Conservation (phyloP, 2,113 vertebrate species). For the Protobothrops mucrosquamatus region DNA sequence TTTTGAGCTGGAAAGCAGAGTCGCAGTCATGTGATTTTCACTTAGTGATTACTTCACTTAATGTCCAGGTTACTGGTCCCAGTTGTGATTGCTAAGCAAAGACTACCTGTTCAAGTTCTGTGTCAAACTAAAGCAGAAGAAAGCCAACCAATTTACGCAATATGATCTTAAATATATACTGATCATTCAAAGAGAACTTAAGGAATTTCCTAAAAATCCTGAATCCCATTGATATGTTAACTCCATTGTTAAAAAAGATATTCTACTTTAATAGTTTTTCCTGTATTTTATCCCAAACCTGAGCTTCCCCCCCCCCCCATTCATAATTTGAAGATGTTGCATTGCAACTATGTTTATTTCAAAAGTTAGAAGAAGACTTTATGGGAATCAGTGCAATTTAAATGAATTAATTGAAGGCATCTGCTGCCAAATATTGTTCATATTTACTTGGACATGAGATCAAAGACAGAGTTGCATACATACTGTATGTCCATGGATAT, state of each 20-base stretch:
- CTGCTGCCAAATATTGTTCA: neutral
- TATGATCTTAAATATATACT: neutral
- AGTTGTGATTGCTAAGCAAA: neutral
- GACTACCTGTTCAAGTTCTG: neutral
- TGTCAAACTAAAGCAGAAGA: neutral
- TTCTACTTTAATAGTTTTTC: neutral
- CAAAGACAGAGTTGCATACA: neutral
- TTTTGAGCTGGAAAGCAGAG: neutral
- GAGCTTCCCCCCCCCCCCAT: neutral
- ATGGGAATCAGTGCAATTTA: neutral
- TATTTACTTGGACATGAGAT: neutral
- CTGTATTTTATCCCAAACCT: neutral
- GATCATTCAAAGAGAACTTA: neutral
- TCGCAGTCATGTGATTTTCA: neutral
- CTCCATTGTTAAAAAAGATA: neutral
- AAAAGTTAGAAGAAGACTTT: neutral
- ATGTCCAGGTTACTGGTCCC: neutral
- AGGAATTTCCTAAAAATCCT: neutral
- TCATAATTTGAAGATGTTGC: neutral
- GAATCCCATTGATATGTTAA: neutral
- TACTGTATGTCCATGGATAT: neutral
- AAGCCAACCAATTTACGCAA: neutral
- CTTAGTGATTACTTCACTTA: neutral
- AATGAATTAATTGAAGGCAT: neutral
- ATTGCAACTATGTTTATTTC: neutral